Percentiles rank a stretch among this genome's conserved stretches.
These are phyloP conservation scores for Drosophila simulans DNA, from an alignment of 1,140 invertebrate genomes.

Conservation along the genomic window DNA sequence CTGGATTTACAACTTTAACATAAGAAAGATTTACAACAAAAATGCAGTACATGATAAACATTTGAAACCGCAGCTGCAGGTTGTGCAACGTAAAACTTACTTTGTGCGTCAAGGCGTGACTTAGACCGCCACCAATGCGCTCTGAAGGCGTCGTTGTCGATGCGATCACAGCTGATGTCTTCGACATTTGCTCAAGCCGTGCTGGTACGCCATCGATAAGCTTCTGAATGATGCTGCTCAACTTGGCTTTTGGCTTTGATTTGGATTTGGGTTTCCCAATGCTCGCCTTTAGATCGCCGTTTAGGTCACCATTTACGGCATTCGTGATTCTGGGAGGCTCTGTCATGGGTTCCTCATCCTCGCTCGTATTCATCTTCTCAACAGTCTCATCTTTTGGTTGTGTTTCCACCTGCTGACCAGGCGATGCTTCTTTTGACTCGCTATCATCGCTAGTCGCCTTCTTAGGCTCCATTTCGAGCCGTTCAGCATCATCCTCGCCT, in stretches of 20 bases:
- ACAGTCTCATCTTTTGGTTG: slow-evolving; percentile 35
- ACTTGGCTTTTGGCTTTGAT: slow-evolving; percentile 70
- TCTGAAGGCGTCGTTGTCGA: slow-evolving; percentile 27
- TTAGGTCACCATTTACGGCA: slow-evolving; percentile 58
- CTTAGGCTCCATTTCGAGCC: slow-evolving; percentile 20
- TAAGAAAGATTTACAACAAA: too few species aligned
- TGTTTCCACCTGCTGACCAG: slow-evolving; percentile 11
- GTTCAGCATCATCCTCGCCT: slow-evolving; percentile 23
- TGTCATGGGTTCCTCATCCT: slow-evolving; percentile 58
- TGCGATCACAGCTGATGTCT: slow-evolving; percentile 39
- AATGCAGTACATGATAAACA: background rate
- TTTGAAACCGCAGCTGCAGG: too few species aligned
- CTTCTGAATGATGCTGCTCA: slow-evolving; percentile 80
- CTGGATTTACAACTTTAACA: background rate
- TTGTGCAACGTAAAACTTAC: slow-evolving; percentile 18
- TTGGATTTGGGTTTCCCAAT: slow-evolving; percentile 62
- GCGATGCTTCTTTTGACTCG: slow-evolving; percentile 3
- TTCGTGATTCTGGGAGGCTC: slow-evolving; percentile 3
- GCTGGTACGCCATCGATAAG: slow-evolving; percentile 76
- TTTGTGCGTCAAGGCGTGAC: slow-evolving; percentile 71
- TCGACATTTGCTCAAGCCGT: slow-evolving; percentile 74
- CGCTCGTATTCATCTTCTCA: slow-evolving; percentile 81
- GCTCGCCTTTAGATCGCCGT: slow-evolving; percentile 48
- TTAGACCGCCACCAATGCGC: slow-evolving; percentile 60
- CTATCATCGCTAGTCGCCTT: slow-evolving; percentile 6